Base-by-base conservation (phyloP, 1,140 invertebrate genomes). In the Thrips palmi region DNA sequence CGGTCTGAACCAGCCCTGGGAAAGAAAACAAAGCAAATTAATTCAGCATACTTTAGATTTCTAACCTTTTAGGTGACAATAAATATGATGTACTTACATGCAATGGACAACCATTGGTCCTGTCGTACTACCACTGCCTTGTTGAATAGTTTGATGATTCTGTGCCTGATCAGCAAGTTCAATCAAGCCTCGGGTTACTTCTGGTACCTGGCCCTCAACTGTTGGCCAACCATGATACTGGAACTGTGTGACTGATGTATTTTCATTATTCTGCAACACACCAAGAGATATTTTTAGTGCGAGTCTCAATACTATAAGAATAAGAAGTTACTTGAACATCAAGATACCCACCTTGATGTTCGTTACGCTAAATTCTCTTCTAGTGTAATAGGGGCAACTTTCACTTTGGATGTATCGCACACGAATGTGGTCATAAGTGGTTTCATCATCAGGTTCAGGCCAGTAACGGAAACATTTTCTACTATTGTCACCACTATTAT, bases 181-280 rank as follows among this genome's bases (percentile, higher is more conserved):
- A 41, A 82, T 78, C 40, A 85, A 67, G 29, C 81, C 82, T 40
- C 81, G 65, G 35, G 80, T 81, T 19, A 83, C 77, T 60, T 83
- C 76, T 38, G 82, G 82, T 55, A 85, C 81, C 63, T 84, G 80
- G 29, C 79, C 81, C 48, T 81, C 74, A 17, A 81, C 76, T 27
- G 80, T 83, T 4, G 81, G 81, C 83, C 83, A 88, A 23, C 81
- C 82, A 51, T 85, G 77, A 60, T 87, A 87, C 51, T 87, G 82
- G 51, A 86, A 77, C 49, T 87, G 83, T 15, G 77, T 81, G 14
- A 87, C 78, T 31, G 68, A 64, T 19, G 67, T 54, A 45, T 65
- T 74, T 46, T 83, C 78, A 41, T 74, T 68, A 40, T 65, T 69
- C 62, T 74, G 61, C 18, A 42, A 19, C 6, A 33, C 2, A 14